A percentile compares a stretch with the other conserved stretches of the same genome.
Evolutionary conservation across 1,140 invertebrate species (phyloP).

Genomic region (Scaptomyza pallida): DNA sequence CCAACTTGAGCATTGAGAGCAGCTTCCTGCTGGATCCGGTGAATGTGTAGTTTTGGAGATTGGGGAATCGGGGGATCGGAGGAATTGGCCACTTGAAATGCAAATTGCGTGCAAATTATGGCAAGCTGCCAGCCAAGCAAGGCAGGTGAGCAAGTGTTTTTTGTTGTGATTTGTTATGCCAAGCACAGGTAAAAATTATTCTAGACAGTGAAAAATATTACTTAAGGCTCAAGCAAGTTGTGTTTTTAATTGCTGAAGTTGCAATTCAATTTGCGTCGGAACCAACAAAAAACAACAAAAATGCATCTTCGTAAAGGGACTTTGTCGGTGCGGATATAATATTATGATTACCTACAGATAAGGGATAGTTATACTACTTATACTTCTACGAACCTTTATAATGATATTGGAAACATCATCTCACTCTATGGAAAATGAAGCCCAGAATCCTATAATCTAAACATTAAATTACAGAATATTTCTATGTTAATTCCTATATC

Average conservation of each 20-base stretch:
- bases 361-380: too few species aligned
- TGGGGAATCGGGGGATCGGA: constrained; percentile 2
- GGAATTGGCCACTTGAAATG: constrained; percentile 78
- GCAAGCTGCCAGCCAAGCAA: constrained; percentile 64
- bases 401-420: too few species aligned
- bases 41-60: too few species aligned
- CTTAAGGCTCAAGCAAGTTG: constrained; percentile 53
- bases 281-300: not conserved
- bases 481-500: too few species aligned
- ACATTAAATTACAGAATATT: too few species aligned
- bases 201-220: constrained; percentile 58
- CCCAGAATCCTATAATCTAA: too few species aligned
- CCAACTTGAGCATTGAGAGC: constrained; percentile 48
- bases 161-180: constrained; percentile 46
- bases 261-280: constrained; percentile 65
- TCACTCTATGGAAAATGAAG: too few species aligned
- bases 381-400: too few species aligned
- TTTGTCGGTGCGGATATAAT: not conserved
- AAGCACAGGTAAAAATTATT: constrained; percentile 35
- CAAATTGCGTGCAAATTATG: constrained; percentile 82
- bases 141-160: constrained; percentile 62
- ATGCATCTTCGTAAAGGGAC: not conserved
- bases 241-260: constrained; percentile 65
- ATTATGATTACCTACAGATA: too few species aligned
- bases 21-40: not conserved